Conservation (phyloP, 2,113 vertebrate genomes). For the Oplegnathus fasciatus region DNA sequence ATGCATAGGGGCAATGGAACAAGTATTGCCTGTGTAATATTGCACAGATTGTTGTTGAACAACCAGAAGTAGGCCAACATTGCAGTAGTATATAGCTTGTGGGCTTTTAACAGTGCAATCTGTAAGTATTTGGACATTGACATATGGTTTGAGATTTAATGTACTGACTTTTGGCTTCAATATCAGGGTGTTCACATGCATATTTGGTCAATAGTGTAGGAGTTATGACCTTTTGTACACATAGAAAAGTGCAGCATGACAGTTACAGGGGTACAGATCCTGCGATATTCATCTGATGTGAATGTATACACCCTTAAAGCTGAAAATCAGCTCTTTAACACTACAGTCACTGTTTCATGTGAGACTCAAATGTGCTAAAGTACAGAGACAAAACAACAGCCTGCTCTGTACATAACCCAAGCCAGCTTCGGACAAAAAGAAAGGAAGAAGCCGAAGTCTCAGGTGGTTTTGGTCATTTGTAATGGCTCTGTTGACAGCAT, state of each 20-base stretch:
- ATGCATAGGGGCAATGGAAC: constrained; percentile 55
- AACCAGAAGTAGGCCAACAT: constrained; percentile 5
- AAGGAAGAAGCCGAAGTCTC: not conserved
- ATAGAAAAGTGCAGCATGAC: not conserved
- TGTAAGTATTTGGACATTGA: not conserved
- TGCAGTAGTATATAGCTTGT: not conserved
- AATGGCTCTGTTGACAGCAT: constrained; percentile 17
- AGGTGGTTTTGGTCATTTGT: constrained; percentile 1
- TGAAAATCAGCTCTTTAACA: not conserved
- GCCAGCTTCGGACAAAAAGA: not conserved
- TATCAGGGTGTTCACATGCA: constrained; percentile 1
- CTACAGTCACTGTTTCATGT: not conserved
- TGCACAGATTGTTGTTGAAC: constrained; percentile 14
- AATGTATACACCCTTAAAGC: not conserved
- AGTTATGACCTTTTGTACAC: not conserved
- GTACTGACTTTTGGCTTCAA: not conserved
- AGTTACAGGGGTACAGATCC: not conserved
- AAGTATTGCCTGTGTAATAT: constrained; percentile 40
- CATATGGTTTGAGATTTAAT: constrained; percentile 3
- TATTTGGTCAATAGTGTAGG: not conserved
- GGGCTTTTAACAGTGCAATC: not conserved
- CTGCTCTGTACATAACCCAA: not conserved
- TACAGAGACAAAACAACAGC: not conserved
- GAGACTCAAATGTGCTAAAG: not conserved
- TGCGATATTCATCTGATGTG: not conserved